phyloP scores from a whole-genome alignment of 2,113 vertebrate species.

The Procavia capensis region DNA sequence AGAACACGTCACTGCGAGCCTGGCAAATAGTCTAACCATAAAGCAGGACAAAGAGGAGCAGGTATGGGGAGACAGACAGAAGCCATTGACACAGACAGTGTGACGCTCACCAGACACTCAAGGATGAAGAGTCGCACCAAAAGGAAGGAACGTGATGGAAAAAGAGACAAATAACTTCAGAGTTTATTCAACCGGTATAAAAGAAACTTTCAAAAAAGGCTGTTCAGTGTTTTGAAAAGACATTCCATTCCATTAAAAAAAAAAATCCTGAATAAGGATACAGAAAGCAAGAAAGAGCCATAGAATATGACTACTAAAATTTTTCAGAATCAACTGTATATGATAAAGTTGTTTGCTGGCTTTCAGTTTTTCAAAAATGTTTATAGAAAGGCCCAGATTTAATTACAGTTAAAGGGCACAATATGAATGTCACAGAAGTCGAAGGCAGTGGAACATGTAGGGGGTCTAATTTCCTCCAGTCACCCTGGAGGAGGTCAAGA shows the following conservation, averaged over 20 bases:
- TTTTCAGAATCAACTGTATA: not conserved
- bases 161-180: not conserved
- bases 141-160: not conserved
- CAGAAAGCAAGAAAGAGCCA: not conserved
- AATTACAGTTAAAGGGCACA: not conserved
- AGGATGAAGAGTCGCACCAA: not conserved
- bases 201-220: not conserved
- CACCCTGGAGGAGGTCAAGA: not conserved
- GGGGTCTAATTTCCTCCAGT: not conserved
- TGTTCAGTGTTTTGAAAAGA: not conserved
- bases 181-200: not conserved
- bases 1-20: not conserved
- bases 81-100: not conserved
- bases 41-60: not conserved
- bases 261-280: not conserved
- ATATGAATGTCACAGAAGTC: not conserved
- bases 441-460: not conserved
- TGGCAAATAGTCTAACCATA: not conserved
- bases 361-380: conserved; percentile 32
- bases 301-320: not conserved
- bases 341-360: not conserved
- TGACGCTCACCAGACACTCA: not conserved
- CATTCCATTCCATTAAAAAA: not conserved
- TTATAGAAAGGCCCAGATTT: not conserved
- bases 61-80: not conserved